Base-by-base conservation (phyloP, 2,797 vertebrate species). In the Sardinella longiceps region DNA sequence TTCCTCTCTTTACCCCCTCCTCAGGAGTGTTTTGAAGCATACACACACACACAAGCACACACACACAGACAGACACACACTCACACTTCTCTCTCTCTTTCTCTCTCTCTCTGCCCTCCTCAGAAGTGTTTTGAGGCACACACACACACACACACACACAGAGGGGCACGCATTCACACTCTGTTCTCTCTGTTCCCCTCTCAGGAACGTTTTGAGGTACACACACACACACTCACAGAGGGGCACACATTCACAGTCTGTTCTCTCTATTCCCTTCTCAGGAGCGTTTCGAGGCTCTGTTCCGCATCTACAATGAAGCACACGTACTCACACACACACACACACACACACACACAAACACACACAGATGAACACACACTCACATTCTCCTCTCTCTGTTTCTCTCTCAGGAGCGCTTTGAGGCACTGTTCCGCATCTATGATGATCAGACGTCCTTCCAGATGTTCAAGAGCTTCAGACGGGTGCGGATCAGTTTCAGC, bases 401-500 rank as follows among this genome's bases (percentile, higher is more conserved):
- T 5, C 53, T 15, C 87, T 23, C 91, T 0, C 90, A 99, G 98
- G 97, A 99, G 91, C 94, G 96, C 88, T 99, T 99, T 5, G 96
- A 99, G 93, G 97, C 96, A 0, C 95, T 99, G 89, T 99, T 99
- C 91, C 94, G 95, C 82, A 91, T 94, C 94, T 99, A 99, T 0
- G 98, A 99, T 0, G 96, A 97, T 33, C 96, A 97, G 83, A 96
- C 94, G 0, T 96, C 96, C 0, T 99, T 99, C 95, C 98, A 99
- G 95, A 93, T 97, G 91, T 99, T 99, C 87, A 98, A 97, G 93
- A 99, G 98, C 94, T 99, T 99, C 91, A 93, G 97, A 89, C 97
- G 98, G 95, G 96, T 99, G 82, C 94, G 97, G 87, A 98, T 99
- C 92, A 99, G 98, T 92, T 99, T 99, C 95, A 97, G 96, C 92